Evolutionary conservation across 2,888 invertebrate genomes (phyloP).

Genomic region (Dicranocentrus wangi): DNA sequence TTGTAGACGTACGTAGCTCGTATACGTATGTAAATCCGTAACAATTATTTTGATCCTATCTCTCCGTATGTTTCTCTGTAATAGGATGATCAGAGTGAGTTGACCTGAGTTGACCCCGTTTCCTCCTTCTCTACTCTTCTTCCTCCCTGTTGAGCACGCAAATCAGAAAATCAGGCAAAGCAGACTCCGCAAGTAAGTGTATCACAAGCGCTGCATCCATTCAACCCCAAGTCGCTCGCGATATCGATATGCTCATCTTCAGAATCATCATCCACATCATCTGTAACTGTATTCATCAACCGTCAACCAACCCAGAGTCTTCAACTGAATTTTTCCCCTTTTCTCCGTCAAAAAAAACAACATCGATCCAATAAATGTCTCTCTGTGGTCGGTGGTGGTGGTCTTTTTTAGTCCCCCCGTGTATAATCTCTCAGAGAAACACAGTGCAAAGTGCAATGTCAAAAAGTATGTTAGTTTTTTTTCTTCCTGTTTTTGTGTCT

Average conservation of each 20-base stretch:
- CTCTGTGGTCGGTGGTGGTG: background rate
- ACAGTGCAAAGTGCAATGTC: conserved; percentile 5
- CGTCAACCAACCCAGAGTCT: background rate
- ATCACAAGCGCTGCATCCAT: conserved; percentile 40
- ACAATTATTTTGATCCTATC: conserved; percentile 50
- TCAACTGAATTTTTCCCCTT: background rate
- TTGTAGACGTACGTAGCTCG: too few species aligned
- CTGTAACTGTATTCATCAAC: conserved; percentile 14
- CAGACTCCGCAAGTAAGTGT: conserved; percentile 54
- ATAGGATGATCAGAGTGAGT: conserved; percentile 62
- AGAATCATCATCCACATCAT: conserved; percentile 6
- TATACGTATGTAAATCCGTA: too few species aligned
- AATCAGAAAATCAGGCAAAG: conserved; percentile 38
- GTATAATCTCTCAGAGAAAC: background rate
- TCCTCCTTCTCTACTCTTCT: conserved; percentile 63
- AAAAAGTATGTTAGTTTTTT: background rate
- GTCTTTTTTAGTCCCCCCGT: background rate
- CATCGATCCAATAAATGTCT: background rate
- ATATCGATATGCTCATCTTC: conserved; percentile 42
- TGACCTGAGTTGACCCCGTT: conserved; percentile 57
- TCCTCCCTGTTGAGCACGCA: conserved; percentile 54
- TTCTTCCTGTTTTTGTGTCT: conserved; percentile 5
- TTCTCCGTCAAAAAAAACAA: conserved; percentile 26
- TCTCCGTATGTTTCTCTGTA: conserved; percentile 59
- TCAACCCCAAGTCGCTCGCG: conserved; percentile 27